phyloP scores from a whole-genome alignment of 2,113 vertebrate species.

The Ictidomys tridecemlineatus region DNA sequence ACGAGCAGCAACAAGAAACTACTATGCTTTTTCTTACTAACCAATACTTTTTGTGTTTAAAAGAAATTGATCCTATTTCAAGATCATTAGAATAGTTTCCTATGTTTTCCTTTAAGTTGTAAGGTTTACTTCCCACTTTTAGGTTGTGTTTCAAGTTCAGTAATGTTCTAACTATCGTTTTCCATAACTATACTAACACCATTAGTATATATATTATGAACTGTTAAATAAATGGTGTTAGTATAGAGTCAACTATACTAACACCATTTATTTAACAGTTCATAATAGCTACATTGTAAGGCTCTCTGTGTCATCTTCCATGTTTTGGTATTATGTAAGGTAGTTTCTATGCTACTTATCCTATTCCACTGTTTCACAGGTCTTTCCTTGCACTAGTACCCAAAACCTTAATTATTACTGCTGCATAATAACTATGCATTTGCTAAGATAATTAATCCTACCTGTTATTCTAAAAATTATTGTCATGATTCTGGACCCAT shows the following conservation, averaged over 20 bases:
- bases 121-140: slow-evolving; percentile 37
- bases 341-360: background rate
- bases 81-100: background rate
- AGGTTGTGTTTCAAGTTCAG: background rate
- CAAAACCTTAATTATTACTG: background rate
- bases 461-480: slow-evolving; percentile 9
- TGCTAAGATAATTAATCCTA: background rate
- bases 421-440: too few species aligned
- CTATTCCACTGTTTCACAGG: background rate
- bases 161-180: background rate
- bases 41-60: background rate
- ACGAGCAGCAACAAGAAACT: background rate
- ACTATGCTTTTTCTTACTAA: background rate
- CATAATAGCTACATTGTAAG: background rate
- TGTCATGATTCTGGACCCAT: background rate
- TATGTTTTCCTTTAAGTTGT: slow-evolving; percentile 1
- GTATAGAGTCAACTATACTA: background rate
- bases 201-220: too few species aligned
- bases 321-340: background rate
- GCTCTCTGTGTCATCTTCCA: background rate
- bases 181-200: background rate
- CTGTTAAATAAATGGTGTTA: too few species aligned
- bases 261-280: background rate
- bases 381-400: background rate
- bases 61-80: background rate